phyloP scores from a whole-genome alignment of 92 coral and sea anemone species.

The Actinernus sp. region DNA sequence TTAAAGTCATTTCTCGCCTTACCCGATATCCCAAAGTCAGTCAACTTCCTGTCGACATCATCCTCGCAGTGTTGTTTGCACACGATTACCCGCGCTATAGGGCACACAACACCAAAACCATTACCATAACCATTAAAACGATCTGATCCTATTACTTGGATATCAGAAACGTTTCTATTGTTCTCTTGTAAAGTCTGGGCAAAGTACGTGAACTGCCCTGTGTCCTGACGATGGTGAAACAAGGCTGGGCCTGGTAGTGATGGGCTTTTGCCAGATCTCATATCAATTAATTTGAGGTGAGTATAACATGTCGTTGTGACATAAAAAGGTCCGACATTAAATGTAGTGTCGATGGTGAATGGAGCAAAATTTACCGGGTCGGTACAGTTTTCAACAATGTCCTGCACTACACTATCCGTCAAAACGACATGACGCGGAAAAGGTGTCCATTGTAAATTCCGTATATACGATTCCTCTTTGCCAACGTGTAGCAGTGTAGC shows the following conservation, averaged over 20 bases:
- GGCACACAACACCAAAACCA: constrained; percentile 24
- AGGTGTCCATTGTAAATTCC: too few species aligned
- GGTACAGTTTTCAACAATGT: constrained; percentile 40
- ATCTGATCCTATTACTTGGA: constrained; percentile 34
- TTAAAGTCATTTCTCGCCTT: not conserved
- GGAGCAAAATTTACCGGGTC: constrained; percentile 18
- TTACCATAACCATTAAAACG: constrained; percentile 17
- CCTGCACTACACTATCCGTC: constrained; percentile 33
- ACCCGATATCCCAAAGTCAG: constrained; percentile 1
- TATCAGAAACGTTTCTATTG: constrained; percentile 2
- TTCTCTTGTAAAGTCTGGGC: constrained; percentile 31
- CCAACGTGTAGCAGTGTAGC: too few species aligned
- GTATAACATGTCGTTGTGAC: constrained; percentile 43
- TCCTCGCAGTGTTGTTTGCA: constrained; percentile 43
- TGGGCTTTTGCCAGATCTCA: constrained; percentile 24
- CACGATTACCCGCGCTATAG: constrained; percentile 13
- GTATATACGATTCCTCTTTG: too few species aligned
- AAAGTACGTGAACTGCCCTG: constrained; percentile 47
- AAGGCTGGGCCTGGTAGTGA: constrained; percentile 57
- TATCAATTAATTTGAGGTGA: constrained; percentile 37
- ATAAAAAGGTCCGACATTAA: constrained; percentile 44
- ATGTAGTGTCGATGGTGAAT: constrained; percentile 45
- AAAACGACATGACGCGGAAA: too few species aligned
- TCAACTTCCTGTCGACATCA: constrained; percentile 10
- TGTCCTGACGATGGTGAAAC: constrained; percentile 42